Conservation (phyloP, 2,113 vertebrate genomes). For the Myxocyprinus asiaticus region DNA sequence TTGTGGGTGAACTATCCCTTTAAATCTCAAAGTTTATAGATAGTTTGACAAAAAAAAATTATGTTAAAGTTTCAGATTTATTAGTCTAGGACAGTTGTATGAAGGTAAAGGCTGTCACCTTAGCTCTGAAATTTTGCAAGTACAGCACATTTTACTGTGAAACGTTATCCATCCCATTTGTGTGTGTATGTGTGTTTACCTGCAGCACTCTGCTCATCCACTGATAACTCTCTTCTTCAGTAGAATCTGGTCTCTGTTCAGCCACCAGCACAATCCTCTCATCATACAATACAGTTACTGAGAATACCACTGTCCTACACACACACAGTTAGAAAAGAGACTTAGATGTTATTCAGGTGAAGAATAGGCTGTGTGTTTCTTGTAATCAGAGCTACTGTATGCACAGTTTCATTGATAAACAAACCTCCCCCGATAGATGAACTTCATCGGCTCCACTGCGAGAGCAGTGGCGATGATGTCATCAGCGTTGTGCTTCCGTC, state of each 20-base stretch:
- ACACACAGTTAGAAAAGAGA: constrained; percentile 21
- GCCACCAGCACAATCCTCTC: constrained; percentile 96
- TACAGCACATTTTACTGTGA: no score
- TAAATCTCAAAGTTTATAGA: no score
- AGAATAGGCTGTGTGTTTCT: background rate
- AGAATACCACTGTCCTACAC: constrained; percentile 95
- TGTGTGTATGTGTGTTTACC: constrained; percentile 66
- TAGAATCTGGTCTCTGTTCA: constrained; percentile 94
- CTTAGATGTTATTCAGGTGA: no score
- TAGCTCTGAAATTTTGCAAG: no score
- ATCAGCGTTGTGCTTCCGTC: constrained; percentile 91
- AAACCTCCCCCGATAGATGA: constrained; percentile 95
- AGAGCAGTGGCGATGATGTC: constrained; percentile 95
- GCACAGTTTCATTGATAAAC: constrained; percentile 33
- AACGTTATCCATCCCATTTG: no score
- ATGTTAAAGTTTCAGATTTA: no score
- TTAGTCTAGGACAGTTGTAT: no score
- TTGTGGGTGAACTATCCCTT: no score
- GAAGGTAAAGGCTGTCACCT: no score
- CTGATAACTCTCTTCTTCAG: constrained; percentile 97
- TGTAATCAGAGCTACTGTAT: background rate
- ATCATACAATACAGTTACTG: constrained; percentile 92
- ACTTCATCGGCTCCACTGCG: constrained; percentile 97
- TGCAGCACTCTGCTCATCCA: constrained; percentile 99
- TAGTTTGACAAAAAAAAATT: no score